Percentiles rank a stretch among this genome's conserved stretches.
Conservation (phyloP, 1,140 invertebrate genomes). For the Eueides isabella region DNA sequence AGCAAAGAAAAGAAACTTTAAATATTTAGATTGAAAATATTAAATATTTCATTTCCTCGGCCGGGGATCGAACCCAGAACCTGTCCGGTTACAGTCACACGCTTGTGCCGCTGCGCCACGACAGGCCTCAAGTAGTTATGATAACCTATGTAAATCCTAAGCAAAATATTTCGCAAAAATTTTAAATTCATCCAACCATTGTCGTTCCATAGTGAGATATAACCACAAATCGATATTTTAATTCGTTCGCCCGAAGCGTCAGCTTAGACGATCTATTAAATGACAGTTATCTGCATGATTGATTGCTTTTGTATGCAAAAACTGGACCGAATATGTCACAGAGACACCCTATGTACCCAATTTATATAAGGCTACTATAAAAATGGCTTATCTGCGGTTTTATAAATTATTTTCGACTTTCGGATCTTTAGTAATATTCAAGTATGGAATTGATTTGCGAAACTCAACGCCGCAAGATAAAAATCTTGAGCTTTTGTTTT, state of each 20-base stretch:
- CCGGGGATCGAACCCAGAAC: no score
- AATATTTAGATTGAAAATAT: no score
- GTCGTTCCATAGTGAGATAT: background rate
- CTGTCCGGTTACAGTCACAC: no score
- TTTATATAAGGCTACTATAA: constrained; percentile 1
- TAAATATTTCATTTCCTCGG: no score
- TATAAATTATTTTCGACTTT: background rate
- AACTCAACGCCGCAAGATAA: no score
- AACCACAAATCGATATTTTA: constrained; percentile 58
- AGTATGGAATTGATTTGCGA: no score
- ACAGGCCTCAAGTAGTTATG: no score
- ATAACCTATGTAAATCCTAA: background rate
- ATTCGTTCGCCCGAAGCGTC: constrained; percentile 42
- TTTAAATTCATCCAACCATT: background rate
- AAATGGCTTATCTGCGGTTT: background rate
- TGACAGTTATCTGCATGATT: constrained; percentile 72
- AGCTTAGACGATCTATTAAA: constrained; percentile 62
- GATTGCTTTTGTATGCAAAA: constrained; percentile 69
- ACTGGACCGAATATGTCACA: constrained; percentile 34
- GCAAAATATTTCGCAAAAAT: background rate
- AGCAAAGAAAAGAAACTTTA: no score
- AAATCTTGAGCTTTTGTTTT: no score
- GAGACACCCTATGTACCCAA: constrained; percentile 7
- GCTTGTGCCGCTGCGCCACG: no score
- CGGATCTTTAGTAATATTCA: no score